Base-by-base conservation (phyloP, 2,888 invertebrate species). In the Caenorhabditis sp. region DNA sequence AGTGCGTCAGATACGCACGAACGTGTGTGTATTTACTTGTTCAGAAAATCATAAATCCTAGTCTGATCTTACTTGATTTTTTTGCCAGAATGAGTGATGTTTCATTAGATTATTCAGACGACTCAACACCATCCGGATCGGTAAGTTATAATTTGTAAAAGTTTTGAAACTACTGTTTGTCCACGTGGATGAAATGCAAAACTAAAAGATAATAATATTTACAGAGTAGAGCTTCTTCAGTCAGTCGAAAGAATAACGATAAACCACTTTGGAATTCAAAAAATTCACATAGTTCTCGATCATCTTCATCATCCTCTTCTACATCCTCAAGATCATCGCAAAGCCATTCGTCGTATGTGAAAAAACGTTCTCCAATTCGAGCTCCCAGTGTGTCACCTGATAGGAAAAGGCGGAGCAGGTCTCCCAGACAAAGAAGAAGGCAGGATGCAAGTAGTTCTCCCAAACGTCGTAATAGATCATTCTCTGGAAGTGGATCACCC, bases 31-130 rank as follows among this genome's bases (percentile, higher is more conserved):
- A n/a, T n/a, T n/a, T n/a, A n/a, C n/a, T n/a, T n/a, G n/a, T n/a
- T n/a, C n/a, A n/a, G n/a, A n/a, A n/a, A n/a, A n/a, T n/a, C n/a
- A n/a, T n/a, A n/a, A n/a, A n/a, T n/a, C n/a, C n/a, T n/a, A n/a
- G n/a, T n/a, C n/a, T n/a, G n/a, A n/a, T n/a, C n/a, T n/a, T n/a
- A n/a, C n/a, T n/a, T n/a, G n/a, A n/a, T n/a, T n/a, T n/a, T n/a
- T n/a, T n/a, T n/a, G n/a, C n/a, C 43, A 71, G 36, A 55, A 71
- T 71, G 71, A 71, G 71, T 31, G 71, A 67, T 36, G 57, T 64
- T 10, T 58, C 62, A 4, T 36, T 72, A 23, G 72, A 72, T 24
- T 72, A 72, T 26, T 67, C 64, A 53, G 72, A 43, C 12, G 62
- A 66, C 23, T 67, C 72, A 21, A 23, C 66, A 12, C 67, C 72